Evolutionary conservation across 2,888 invertebrate genomes (phyloP).

Genomic region (Drosophila affinis): DNA sequence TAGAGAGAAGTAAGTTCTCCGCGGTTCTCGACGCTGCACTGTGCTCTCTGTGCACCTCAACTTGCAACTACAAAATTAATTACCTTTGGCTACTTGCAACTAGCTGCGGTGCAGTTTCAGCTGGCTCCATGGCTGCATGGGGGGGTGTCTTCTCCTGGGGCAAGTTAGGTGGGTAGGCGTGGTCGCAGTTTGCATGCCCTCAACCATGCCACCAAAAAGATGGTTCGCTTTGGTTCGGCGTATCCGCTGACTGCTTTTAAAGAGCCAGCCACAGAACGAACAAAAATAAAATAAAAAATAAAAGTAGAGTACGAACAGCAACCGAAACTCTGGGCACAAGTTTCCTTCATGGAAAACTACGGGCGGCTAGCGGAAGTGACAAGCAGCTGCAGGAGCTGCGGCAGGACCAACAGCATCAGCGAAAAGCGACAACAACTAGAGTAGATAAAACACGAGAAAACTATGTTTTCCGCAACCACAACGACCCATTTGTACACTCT

Average conservation of each 20-base stretch:
- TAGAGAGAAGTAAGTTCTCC: slow-evolving; percentile 40
- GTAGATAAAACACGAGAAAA: slow-evolving; percentile 47
- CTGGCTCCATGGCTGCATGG: background rate
- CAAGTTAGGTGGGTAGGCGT: background rate
- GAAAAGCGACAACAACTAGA: slow-evolving; percentile 28
- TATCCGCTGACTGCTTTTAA: slow-evolving; percentile 70
- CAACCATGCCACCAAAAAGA: slow-evolving; percentile 45
- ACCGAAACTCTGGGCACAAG: slow-evolving; percentile 54
- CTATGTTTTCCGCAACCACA: slow-evolving; percentile 1
- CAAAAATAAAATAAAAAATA: slow-evolving; percentile 19
- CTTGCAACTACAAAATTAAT: slow-evolving; percentile 80
- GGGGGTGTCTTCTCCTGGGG: background rate
- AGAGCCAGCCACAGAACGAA: slow-evolving; percentile 52
- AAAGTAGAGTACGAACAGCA: slow-evolving; percentile 13
- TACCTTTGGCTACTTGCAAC: slow-evolving; percentile 81
- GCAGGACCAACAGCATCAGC: slow-evolving; percentile 28
- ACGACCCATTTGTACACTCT: slow-evolving; percentile 34
- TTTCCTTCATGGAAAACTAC: slow-evolving; percentile 61
- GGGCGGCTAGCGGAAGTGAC: slow-evolving; percentile 71
- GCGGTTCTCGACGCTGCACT: background rate
- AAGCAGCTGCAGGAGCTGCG: slow-evolving; percentile 51
- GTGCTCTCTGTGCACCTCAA: slow-evolving; percentile 35
- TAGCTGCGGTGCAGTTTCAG: slow-evolving; percentile 53
- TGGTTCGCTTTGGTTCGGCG: slow-evolving; percentile 37
- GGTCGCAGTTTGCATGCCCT: slow-evolving; percentile 1